These are phyloP conservation scores for Ptiloglossa arizonensis DNA, from an alignment of 1,140 invertebrate species.

Conservation along the genomic window DNA sequence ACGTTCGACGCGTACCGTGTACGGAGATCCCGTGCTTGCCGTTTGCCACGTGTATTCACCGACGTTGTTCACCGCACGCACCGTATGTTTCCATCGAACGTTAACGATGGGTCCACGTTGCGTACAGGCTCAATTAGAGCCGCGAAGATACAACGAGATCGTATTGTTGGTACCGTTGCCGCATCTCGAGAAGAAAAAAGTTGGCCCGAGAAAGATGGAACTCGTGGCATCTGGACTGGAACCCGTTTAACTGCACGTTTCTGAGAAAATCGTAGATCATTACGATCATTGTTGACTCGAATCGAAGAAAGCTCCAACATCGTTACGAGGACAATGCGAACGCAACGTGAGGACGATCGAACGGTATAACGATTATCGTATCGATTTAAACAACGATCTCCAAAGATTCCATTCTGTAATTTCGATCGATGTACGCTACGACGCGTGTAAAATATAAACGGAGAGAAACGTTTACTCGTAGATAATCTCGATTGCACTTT, in stretches of 20 bases:
- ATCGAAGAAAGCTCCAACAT: background rate
- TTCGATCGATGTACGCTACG: too few species aligned
- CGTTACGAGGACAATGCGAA: background rate
- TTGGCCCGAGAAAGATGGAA: constrained; percentile 10
- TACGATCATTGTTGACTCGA: background rate
- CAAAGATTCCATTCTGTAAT: too few species aligned
- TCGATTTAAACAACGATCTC: too few species aligned
- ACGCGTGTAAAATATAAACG: too few species aligned
- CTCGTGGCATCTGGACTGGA: constrained; percentile 47
- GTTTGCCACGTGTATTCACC: too few species aligned
- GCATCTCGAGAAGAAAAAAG: background rate
- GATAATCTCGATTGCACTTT: too few species aligned
- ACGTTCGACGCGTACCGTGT: too few species aligned
- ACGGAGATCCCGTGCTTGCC: too few species aligned
- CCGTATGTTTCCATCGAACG: too few species aligned
- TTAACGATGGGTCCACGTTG: too few species aligned
- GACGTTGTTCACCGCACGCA: too few species aligned
- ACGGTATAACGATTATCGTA: background rate
- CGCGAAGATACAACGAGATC: background rate
- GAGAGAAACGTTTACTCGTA: too few species aligned
- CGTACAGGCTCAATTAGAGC: background rate
- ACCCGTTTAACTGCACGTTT: constrained; percentile 41
- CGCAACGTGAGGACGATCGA: background rate
- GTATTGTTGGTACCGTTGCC: background rate
- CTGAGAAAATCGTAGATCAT: constrained; percentile 19